Base-by-base conservation (phyloP, 2,113 vertebrate genomes). In the Cariama cristata region DNA sequence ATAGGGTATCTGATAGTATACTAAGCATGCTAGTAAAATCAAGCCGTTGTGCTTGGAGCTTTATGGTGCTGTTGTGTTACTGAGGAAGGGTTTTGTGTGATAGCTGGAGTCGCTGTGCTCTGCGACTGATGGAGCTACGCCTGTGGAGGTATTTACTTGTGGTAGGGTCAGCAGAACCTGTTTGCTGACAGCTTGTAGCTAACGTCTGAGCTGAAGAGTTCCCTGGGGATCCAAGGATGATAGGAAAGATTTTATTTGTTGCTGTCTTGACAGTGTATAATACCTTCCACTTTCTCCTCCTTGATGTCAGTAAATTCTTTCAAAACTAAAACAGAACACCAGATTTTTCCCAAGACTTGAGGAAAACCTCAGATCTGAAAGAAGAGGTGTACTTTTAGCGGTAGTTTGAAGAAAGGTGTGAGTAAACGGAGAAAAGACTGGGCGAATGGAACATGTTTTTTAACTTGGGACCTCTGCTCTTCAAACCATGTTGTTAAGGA, bases 231-330 rank as follows among this genome's bases (percentile, higher is more conserved):
- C 58, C n/a, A 11, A 32, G 58, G 71, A 67, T 69, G 62, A 79
- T 45, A 93, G 93, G 86, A 68, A 60, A 42, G 92, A 21, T 79
- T 79, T 59, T 81, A 49, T 88, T 80, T 85, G 55, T 89, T 86
- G 49, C 50, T 80, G 33, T 74, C 47, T 90, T 72, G 87, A 44
- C 49, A 63, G 87, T 47, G 49, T 83, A 4, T 76, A 69, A 76
- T 67, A 53, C 71, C 67, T 97, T 95, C 95, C 69, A 8, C 75
- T 93, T 93, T 94, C 71, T 92, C 50, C 72, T 91, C 50, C 80
- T 94, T 63, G 47, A 55, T 53, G 50, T 92, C 87, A 95, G 52
- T 90, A 40, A 84, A 63, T 83, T 88, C 63, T 32, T 92, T 66
- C 69, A 47, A 77, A 82, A 42, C 40, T 73, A 9, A 50, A 86